Evolutionary conservation across 1,140 invertebrate genomes (phyloP).

Genomic region (Aphis craccivora): DNA sequence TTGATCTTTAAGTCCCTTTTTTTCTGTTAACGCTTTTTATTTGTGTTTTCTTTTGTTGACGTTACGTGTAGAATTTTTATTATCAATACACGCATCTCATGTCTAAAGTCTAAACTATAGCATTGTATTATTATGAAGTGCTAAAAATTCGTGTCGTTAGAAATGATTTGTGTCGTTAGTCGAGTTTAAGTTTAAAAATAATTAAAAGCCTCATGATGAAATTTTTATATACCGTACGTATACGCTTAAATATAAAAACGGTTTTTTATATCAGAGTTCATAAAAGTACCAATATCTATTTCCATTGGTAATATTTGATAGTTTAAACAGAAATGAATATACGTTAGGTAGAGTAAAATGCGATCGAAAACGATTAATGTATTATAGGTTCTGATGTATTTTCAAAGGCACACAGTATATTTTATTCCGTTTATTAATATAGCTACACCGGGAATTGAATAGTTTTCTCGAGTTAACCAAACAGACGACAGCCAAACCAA

Average conservation of each 20-base stretch:
- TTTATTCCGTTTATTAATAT: neutral
- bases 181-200: neutral
- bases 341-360: neutral
- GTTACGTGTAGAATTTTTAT: neutral
- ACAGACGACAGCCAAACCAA: neutral
- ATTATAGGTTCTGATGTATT: neutral
- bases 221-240: neutral
- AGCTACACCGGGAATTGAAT: neutral
- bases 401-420: neutral
- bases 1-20: too few species aligned
- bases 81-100: neutral
- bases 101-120: neutral
- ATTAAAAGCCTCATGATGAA: neutral
- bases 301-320: neutral
- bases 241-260: neutral
- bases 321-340: conserved; percentile 21
- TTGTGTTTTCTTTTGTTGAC: neutral
- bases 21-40: too few species aligned
- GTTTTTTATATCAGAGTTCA: neutral
- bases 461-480: conserved; percentile 9
- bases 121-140: neutral
- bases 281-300: neutral
- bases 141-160: neutral
- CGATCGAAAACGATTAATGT: neutral
- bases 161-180: neutral